Percentiles rank a stretch among this genome's conserved stretches.
These are phyloP conservation scores for Sphaeramia orbicularis DNA, from an alignment of 2,797 vertebrate genomes.

Conservation along the genomic window DNA sequence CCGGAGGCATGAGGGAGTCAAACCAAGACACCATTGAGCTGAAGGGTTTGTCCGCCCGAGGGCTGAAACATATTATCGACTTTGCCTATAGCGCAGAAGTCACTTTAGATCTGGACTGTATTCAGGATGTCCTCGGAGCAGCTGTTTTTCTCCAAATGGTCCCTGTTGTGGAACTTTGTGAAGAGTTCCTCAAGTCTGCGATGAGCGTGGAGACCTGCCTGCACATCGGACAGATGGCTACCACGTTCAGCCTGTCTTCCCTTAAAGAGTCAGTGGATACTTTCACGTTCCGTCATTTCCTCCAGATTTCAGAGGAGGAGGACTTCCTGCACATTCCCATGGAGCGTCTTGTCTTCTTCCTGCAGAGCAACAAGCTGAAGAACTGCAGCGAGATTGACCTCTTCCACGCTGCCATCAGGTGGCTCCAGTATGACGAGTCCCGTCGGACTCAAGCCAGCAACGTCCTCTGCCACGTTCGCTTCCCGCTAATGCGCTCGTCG, in stretches of 20 bases:
- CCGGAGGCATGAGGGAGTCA: conserved; percentile 96
- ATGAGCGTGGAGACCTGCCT: conserved; percentile 99
- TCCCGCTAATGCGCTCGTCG: conserved; percentile 95
- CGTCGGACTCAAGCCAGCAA: conserved; percentile 88
- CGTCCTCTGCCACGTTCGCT: conserved; percentile 94
- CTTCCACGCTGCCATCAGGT: conserved; percentile 92
- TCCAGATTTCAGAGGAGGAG: conserved; percentile 95
- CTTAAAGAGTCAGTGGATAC: conserved; percentile 95
- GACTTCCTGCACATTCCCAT: conserved; percentile 96
- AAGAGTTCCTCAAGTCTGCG: conserved; percentile 97
- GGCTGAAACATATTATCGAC: conserved; percentile 96
- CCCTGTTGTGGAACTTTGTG: conserved; percentile 96
- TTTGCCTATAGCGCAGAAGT: conserved; percentile 98
- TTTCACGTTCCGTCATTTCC: conserved; percentile 96
- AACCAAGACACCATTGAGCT: conserved; percentile 94
- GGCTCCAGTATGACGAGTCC: conserved; percentile 90
- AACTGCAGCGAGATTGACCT: conserved; percentile 95
- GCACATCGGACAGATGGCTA: conserved; percentile 98
- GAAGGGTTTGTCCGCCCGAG: conserved; percentile 93
- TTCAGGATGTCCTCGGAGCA: conserved; percentile 97
- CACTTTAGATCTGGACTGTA: conserved; percentile 95
- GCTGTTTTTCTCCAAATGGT: conserved; percentile 99
- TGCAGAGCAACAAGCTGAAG: conserved; percentile 96
- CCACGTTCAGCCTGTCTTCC: conserved; percentile 94
- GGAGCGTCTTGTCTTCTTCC: conserved; percentile 95